phyloP scores from a whole-genome alignment of 2,888 invertebrate species.

The Himalopsyche kuldschensis region DNA sequence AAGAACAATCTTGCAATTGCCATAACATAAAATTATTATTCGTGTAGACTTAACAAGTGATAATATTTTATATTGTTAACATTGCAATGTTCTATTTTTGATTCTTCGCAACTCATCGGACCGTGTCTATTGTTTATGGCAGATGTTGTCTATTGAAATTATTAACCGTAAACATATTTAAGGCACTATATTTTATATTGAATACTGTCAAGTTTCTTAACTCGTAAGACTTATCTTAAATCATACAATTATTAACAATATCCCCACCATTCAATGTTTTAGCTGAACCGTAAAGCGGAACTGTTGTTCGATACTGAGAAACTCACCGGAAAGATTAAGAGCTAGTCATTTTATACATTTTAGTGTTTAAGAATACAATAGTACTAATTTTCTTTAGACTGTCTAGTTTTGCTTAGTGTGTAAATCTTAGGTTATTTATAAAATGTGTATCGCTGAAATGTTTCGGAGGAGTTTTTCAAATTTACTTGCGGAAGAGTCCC shows the following conservation, averaged over 20 bases:
- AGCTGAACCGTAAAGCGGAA: neutral
- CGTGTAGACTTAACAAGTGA: too few relatives aligned
- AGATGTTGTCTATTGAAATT: neutral
- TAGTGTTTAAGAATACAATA: neutral
- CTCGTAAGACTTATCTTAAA: neutral
- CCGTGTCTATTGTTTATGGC: neutral
- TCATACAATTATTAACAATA: neutral
- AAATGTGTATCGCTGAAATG: neutral
- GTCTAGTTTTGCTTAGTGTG: neutral
- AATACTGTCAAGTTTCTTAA: neutral
- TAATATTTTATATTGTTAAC: too few relatives aligned
- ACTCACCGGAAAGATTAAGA: neutral
- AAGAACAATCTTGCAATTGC: too few relatives aligned
- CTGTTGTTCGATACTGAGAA: neutral
- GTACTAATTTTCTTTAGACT: conserved; percentile 1
- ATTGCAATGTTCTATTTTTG: too few relatives aligned
- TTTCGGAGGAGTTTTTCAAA: neutral
- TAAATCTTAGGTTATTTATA: neutral
- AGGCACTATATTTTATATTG: neutral
- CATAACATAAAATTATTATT: too few relatives aligned
- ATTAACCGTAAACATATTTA: neutral
- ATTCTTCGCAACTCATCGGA: too few relatives aligned
- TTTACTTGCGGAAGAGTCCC: neutral
- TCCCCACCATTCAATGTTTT: neutral
- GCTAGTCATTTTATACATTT: neutral